Evolutionary conservation across 2,888 invertebrate species (phyloP), one percentile per base, ranked within the genome.

Genomic region (Xanthia icteritia): DNA sequence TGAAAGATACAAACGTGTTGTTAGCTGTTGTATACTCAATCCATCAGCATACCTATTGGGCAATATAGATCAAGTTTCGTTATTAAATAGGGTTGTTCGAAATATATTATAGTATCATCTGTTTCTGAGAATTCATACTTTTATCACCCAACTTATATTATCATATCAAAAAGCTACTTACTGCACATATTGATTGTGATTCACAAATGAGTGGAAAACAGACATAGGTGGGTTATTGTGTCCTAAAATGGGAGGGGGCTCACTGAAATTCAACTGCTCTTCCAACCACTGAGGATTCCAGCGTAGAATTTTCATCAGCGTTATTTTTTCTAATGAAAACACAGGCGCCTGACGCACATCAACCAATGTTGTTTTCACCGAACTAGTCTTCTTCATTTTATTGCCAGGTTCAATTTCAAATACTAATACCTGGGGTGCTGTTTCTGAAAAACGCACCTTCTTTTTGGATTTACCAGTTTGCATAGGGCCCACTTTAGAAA

Each of bases 211-310:
- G 88, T 96, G 96, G 27, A 97, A 95, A 87, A 98, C 96, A 8
- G 97, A 96, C 86, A 96, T 90, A 4, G 97, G 93, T 8, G 95
- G 91, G 64, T 95, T 94, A 67, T 92, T 91, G 45, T 96, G 95
- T 0, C 96, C 96, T 66, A 97, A 92, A 45, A 97, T 97, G 11
- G 97, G 97, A 3, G 97, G 97, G 70, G 97, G 97, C 2, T 96
- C 94, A 75, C 94, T 94, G 20, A 93, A 92, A 67, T 92, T 92
- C 39, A 93, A 90, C 89, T 97, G 97, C 85, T 97, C 97, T 76
- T 97, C 92, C 5, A 98, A 90, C 98, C 98, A 98, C 45, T 96
- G 94, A 15, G 98, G 97, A 88, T 97, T 97, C 98, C 98, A 98
- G 36, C 94, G 88, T 9, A 98, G 94, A 82, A 98, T 97, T 82